Evolutionary conservation across 2,888 invertebrate genomes (phyloP), one percentile per base, ranked within the genome.

Genomic region (Hartigia nigra): DNA sequence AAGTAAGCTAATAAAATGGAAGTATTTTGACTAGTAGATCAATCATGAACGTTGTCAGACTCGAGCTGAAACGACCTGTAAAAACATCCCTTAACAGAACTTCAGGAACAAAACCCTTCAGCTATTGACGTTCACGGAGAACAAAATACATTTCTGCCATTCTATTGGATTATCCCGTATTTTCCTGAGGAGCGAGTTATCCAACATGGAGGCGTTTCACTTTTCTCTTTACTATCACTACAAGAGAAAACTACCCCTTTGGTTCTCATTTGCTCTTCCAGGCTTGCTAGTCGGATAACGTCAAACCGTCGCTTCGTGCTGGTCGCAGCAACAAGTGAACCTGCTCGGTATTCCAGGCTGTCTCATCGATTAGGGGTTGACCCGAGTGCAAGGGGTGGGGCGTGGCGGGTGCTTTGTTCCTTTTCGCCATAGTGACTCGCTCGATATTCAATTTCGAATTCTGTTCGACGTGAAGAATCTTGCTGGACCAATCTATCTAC

Each of bases 271-370:
- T 14, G 9, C 14, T 23, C 23, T 55, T 23, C 55, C 55, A 55
- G 55, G 55, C 23, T 23, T 23, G 23, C 55, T 23, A 55, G 55
- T 23, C 55, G 23, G 55, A 55, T 55, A 55, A 55, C 55, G 55
- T 55, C 55, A 55, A 55, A 55, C 55, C 55, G 55, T 55, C 55
- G 55, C 55, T 23, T 55, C 23, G 55, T 23, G 23, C 55, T 55
- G 55, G 55, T 12, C 31, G 31, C 72, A 72, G 72, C 72, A 72
- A 72, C 72, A 72, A 72, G 72, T 72, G 72, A 55, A 55, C 55
- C 55, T 23, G 55, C 55, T 55, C 55, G 55, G 55, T 55, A 55
- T 55, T 55, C 55, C 55, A 55, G 55, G 55, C 55, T 55, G 55
- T 55, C 55, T 55, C 55, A 55, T 55, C 55, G 55, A 55, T 55